These are phyloP conservation scores for Odontophorus gujanensis DNA, from an alignment of 2,113 vertebrate species.

Conservation along the genomic window DNA sequence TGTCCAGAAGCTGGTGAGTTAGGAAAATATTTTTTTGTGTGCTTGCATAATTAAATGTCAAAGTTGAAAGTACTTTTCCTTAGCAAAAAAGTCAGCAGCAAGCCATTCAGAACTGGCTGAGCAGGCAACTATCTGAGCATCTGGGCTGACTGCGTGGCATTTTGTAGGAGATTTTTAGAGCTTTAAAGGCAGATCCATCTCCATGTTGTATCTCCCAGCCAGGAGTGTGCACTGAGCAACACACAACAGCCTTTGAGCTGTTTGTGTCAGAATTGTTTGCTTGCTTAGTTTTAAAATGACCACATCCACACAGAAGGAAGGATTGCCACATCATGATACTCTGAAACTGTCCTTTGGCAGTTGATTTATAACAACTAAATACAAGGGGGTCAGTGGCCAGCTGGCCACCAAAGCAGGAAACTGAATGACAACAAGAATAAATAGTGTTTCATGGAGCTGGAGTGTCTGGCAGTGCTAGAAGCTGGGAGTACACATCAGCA, in stretches of 20 bases:
- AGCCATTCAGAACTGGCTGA: not conserved
- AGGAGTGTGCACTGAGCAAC: not conserved
- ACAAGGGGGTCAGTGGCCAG: slow-evolving; percentile 19
- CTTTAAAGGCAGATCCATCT: not conserved
- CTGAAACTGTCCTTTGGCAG: slow-evolving; percentile 27
- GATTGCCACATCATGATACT: slow-evolving; percentile 4
- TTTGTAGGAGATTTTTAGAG: not conserved
- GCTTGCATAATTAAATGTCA: slow-evolving; percentile 7
- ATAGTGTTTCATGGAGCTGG: not conserved
- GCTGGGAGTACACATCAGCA: not conserved
- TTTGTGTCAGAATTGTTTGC: not conserved
- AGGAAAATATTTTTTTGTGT: not conserved
- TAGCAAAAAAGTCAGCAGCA: not conserved
- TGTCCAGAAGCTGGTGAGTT: not conserved
- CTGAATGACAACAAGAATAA: not conserved
- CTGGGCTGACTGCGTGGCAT: not conserved
- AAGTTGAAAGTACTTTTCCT: slow-evolving; percentile 39
- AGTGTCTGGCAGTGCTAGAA: not conserved
- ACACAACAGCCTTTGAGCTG: not conserved
- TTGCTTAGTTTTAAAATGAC: not conserved
- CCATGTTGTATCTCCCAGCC: not conserved
- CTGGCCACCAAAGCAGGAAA: slow-evolving; percentile 21
- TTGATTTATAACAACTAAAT: not conserved
- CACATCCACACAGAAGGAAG: not conserved
- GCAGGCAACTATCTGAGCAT: fast-evolving